Conservation (phyloP, 2,888 invertebrate genomes). For the Mayetiola destructor region DNA sequence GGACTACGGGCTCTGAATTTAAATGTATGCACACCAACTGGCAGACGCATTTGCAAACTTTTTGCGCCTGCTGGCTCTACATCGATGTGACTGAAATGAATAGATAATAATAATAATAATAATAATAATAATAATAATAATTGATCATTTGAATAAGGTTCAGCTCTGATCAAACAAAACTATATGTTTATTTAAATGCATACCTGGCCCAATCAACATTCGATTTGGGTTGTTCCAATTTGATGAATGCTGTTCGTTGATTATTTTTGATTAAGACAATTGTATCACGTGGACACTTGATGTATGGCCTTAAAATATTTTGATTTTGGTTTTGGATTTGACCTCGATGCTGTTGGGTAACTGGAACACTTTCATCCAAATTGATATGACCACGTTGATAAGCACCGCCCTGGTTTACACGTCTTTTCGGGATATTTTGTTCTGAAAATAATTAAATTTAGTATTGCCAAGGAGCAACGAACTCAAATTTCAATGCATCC, state of each 20-base stretch:
- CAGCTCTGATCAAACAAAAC: too few species aligned
- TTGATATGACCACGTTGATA: not conserved
- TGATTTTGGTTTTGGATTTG: slow-evolving; percentile 13
- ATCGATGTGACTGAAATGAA: slow-evolving; percentile 39
- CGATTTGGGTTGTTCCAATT: slow-evolving; percentile 41
- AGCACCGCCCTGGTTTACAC: not conserved
- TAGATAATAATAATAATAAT: too few species aligned
- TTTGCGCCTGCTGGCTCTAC: slow-evolving; percentile 48
- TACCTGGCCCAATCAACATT: slow-evolving; percentile 49
- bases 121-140: slow-evolving; percentile 4
- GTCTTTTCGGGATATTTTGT: too few species aligned
- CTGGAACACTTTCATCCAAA: not conserved
- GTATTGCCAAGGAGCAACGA: too few species aligned
- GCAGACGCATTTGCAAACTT: slow-evolving; percentile 42
- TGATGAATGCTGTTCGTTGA: slow-evolving; percentile 28
- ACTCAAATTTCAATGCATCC: too few species aligned
- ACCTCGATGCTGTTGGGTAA: not conserved
- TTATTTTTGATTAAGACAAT: slow-evolving; percentile 40
- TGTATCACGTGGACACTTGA: slow-evolving; percentile 48
- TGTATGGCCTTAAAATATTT: slow-evolving; percentile 39
- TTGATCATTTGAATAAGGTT: too few species aligned
- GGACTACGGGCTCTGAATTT: slow-evolving; percentile 46
- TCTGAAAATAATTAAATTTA: too few species aligned
- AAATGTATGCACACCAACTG: slow-evolving; percentile 43
- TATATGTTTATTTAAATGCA: too few species aligned